Evolutionary conservation across 2,888 invertebrate species (phyloP), one percentile per base, ranked within the genome.

Genomic region (Drosophila ezoana): DNA sequence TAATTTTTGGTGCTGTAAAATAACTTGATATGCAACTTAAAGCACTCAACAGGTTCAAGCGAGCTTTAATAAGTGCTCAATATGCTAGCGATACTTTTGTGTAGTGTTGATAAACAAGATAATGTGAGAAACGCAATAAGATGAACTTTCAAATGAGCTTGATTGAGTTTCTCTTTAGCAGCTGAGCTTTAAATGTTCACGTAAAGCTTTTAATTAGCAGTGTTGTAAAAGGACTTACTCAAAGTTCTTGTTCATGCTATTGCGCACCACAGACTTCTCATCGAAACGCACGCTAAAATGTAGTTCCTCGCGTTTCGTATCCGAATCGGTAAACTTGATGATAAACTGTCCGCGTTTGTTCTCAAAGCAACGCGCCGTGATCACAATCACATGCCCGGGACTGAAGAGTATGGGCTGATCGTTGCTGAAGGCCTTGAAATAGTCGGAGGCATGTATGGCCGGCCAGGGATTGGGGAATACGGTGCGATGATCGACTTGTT

Each of bases 401-500:
- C 89, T 90, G 52, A 91, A 92, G 51, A 90, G 76, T 62, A 91
- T 91, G 0, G 92, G 92, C 33, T 89, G 80, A 73, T 92, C 92
- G 65, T 92, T 92, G 67, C 91, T 92, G 32, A 92, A 92, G 0
- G 90, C 74, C 56, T 91, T 91, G 38, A 90, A 91, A 68, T 90
- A 91, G 57, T 91, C 91, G 0, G 91, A 91, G 2, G 89, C 81
- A 37, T 92, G 92, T 61, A 92, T 79, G 8, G 91, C 90, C n/a
- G 92, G 92, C 91, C 92, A 92, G 10, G 92, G 91, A 74, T 90
- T 89, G 32, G 92, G 92, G 48, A 90, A 92, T 1, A 90, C 76
- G 1, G 90, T 82, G 4, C 92, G 91, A 81, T 92, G 92, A 81
- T 92, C 92, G 4, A 92, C 90, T 74, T 92, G 92, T 60, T 90